These are phyloP conservation scores for fruit fly (Drosophila melanogaster) DNA, from an alignment of 1,140 invertebrate genomes.

Conservation along the genomic window DNA sequence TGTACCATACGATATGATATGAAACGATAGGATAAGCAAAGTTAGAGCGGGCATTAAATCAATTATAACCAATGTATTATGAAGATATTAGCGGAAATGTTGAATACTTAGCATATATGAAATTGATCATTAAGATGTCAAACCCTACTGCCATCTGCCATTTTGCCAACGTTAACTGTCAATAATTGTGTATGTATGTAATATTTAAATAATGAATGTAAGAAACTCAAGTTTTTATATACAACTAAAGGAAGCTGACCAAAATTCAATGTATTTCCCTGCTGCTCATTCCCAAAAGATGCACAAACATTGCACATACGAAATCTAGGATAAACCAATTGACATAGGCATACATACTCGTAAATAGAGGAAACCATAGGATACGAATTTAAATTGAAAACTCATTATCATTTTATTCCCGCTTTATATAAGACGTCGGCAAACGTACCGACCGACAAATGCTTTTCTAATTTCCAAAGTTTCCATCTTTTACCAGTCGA, in stretches of 20 bases:
- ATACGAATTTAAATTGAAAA: slow-evolving; percentile 21
- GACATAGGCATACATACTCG: slow-evolving; percentile 6
- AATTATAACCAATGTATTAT: slow-evolving; percentile 39
- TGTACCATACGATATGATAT: slow-evolving; percentile 35
- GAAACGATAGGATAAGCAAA: slow-evolving; percentile 11
- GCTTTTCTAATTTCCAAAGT: slow-evolving; percentile 13
- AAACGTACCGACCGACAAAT: not conserved
- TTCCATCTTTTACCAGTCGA: slow-evolving; percentile 27
- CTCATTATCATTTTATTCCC: slow-evolving; percentile 22
- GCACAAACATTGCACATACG: slow-evolving; percentile 30
- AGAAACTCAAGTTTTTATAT: slow-evolving; percentile 18
- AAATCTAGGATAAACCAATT: slow-evolving; percentile 32
- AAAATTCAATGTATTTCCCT: slow-evolving; percentile 26
- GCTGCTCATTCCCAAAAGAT: slow-evolving; percentile 21
- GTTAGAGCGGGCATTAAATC: slow-evolving; percentile 32
- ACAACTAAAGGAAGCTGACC: slow-evolving; percentile 42
- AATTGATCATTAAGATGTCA: slow-evolving; percentile 43
- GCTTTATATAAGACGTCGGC: slow-evolving; percentile 12
- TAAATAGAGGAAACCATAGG: slow-evolving; percentile 2
- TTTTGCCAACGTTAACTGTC: slow-evolving; percentile 73
- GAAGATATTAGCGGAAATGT: slow-evolving; percentile 34
- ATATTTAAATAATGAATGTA: slow-evolving; percentile 39
- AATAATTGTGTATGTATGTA: slow-evolving; percentile 63
- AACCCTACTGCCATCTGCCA: slow-evolving; percentile 57
- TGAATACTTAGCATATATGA: slow-evolving; percentile 36